Percentiles rank a stretch among this genome's conserved stretches.
Conservation (phyloP, 2,888 invertebrate species). For the Ochropleura plecta region DNA sequence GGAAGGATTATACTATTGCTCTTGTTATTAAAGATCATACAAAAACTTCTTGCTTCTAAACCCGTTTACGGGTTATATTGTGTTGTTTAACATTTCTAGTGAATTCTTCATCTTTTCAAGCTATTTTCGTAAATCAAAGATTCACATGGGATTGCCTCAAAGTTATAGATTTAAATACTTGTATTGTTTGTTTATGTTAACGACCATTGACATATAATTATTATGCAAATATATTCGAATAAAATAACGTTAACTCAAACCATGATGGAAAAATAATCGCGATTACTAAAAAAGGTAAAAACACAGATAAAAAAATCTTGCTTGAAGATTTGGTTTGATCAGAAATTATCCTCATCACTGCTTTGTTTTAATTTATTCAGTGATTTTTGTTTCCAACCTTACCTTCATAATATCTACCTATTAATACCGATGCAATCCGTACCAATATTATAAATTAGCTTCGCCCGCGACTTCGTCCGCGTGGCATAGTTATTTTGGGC, state of each 20-base stretch:
- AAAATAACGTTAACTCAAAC: background rate
- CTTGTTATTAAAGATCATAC: background rate
- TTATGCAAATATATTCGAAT: slow-evolving; percentile 27
- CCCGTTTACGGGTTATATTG: background rate
- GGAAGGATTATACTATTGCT: background rate
- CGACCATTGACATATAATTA: slow-evolving; percentile 26
- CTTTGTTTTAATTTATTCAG: background rate
- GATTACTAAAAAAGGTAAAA: background rate
- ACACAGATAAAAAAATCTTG: background rate
- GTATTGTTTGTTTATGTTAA: slow-evolving; percentile 7
- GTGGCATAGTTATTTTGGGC: no score
- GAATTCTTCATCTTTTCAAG: background rate
- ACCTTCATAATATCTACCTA: background rate
- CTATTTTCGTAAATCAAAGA: background rate
- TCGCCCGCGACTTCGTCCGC: background rate
- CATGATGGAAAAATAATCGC: background rate
- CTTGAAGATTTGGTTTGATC: background rate
- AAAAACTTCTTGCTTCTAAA: background rate
- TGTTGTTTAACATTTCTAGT: background rate
- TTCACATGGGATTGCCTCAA: background rate
- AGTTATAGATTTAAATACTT: slow-evolving; percentile 20
- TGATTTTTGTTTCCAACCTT: background rate
- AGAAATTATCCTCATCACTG: background rate
- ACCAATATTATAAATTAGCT: background rate
- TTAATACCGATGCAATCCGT: background rate